phyloP scores from a whole-genome alignment of 2,888 invertebrate species.

The Dasysyrphus tricinctus region DNA sequence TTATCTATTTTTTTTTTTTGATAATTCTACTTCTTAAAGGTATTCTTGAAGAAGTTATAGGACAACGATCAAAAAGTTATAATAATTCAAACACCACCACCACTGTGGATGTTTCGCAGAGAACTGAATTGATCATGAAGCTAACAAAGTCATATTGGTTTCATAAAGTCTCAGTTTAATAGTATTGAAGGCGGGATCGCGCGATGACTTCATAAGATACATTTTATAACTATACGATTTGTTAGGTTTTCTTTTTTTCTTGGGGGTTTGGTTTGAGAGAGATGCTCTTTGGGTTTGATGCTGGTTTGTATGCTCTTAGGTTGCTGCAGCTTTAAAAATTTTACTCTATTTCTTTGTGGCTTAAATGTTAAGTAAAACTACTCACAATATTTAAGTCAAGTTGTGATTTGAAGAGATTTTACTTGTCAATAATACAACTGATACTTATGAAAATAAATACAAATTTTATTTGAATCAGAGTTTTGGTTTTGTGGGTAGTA shows the following conservation, averaged over 20 bases:
- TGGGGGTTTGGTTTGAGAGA: constrained; percentile 2
- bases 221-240: neutral
- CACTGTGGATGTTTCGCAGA: constrained; percentile 56
- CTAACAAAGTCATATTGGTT: constrained; percentile 56
- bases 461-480: too few species aligned
- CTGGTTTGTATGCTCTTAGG: constrained; percentile 12
- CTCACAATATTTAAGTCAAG: neutral
- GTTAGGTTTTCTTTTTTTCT: constrained; percentile 27
- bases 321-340: neutral
- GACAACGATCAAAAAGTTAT: constrained; percentile 10
- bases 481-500: too few species aligned
- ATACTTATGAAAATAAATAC: neutral
- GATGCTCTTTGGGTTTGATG: constrained; percentile 12
- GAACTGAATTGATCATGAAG: constrained; percentile 61
- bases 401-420: neutral
- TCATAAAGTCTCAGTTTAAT: constrained; percentile 28
- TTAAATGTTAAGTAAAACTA: neutral
- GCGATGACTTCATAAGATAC: constrained; percentile 62
- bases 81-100: constrained; percentile 49
- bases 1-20: neutral
- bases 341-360: neutral
- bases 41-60: neutral
- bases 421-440: neutral
- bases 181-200: constrained; percentile 63
- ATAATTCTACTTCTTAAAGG: neutral